A percentile compares a stretch with the other conserved stretches of the same genome.
phyloP scores from a whole-genome alignment of 30 jellyfish, hydroid and myxozoan genomes.

The Phacellophora camtschatica region DNA sequence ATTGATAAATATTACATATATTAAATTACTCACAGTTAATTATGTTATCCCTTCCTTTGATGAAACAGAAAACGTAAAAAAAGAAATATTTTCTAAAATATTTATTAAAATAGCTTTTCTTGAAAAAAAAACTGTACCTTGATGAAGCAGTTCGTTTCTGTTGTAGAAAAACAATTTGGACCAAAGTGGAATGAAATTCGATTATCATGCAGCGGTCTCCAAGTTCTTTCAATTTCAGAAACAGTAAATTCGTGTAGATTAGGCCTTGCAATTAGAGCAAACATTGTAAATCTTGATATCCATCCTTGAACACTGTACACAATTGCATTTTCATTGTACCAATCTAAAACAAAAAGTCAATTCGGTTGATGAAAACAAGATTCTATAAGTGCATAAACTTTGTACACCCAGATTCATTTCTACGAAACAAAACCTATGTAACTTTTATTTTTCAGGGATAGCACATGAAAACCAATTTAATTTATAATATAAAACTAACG shows the following conservation, averaged over 20 bases:
- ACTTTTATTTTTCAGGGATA: too few relatives aligned
- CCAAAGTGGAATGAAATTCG: not conserved
- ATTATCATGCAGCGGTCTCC: slow-evolving; percentile 18
- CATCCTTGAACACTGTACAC: slow-evolving; percentile 3
- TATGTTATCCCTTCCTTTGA: too few relatives aligned
- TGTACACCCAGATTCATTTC: too few relatives aligned
- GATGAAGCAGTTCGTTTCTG: not conserved
- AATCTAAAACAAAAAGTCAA: not conserved
- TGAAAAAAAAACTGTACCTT: not conserved
- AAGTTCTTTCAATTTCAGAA: not conserved
- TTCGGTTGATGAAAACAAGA: not conserved
- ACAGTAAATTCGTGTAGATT: not conserved
- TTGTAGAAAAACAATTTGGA: not conserved
- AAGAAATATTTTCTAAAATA: too few relatives aligned
- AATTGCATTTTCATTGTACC: not conserved
- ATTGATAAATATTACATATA: too few relatives aligned
- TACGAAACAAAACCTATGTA: too few relatives aligned
- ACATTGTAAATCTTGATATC: slow-evolving; percentile 5
- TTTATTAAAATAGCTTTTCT: too few relatives aligned
- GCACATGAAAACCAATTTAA: too few relatives aligned
- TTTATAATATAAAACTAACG: too few relatives aligned
- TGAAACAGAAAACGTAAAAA: too few relatives aligned
- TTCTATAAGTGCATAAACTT: too few relatives aligned
- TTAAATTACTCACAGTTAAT: too few relatives aligned
- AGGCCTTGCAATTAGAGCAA: not conserved